Base-by-base conservation (phyloP, 2,113 vertebrate species). In the Poecile atricapillus region DNA sequence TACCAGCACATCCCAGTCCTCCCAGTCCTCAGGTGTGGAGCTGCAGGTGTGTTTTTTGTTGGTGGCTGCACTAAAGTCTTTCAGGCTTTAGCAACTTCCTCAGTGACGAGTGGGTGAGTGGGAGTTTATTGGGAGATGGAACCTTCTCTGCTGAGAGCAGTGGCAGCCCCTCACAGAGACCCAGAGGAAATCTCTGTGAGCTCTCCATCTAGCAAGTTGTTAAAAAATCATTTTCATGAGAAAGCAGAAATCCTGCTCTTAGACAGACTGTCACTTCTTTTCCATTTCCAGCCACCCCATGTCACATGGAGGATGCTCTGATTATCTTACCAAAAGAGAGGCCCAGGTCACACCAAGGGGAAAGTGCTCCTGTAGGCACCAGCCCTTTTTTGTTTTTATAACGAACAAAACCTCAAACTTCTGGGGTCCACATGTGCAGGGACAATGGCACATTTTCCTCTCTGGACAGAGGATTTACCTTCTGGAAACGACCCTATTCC, bases 101-200 rank as follows among this genome's bases (percentile, higher is more conserved):
- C 1, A 7, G 12, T 79, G 62, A 83, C 19, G 21, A 91, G 78
- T 0, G 20, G n/a, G 7, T 21, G 37, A 62, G 37, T 6, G 23
- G 22, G 12, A 14, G n/a, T 68, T 75, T 93, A 58, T 2, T 78
- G 50, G 83, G 73, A 80, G 71, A 70, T 35, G 55, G 46, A 35
- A 35, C 46, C 15, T 89, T 85, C 69, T 89, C 60, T 79, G 56
- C 46, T 46, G 91, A 83, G 23, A 79, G 23, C n/a, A 33, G 28
- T 16, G 69, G 73, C 67, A 68, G 23, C 41, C 64, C 46, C 19
- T 41, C 4, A 0, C 30, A 25, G 55, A 53, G 62, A 83, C 31
- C 19, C 0, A 0, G 28, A 74, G 6, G 28, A 41, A 13, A 35
- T 24, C 13, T 4, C 13, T 4, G 4, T 2, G 7, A 89, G 49